Percentiles rank a stretch among this genome's conserved stretches.
phyloP scores from a whole-genome alignment of 2,113 vertebrate genomes.

The Pyrgilauda ruficollis region DNA sequence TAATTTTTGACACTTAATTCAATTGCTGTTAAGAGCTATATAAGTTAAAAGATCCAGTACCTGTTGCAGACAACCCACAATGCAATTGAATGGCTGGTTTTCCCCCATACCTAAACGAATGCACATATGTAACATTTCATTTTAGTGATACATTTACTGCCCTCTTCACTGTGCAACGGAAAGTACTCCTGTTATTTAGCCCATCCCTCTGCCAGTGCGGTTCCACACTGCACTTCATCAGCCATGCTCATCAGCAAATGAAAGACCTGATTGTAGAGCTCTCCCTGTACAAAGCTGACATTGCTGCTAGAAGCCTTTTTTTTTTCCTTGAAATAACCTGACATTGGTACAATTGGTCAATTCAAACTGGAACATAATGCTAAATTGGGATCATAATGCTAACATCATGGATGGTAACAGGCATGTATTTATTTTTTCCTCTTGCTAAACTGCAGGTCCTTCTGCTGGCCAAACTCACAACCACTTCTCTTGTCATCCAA shows the following conservation, averaged over 20 bases:
- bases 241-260: constrained; percentile 28
- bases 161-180: neutral
- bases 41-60: neutral
- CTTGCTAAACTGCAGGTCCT: neutral
- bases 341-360: neutral
- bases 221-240: constrained; percentile 24
- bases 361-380: neutral
- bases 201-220: neutral
- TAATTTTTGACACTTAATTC: neutral
- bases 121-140: neutral
- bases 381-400: neutral
- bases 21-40: rapidly evolving
- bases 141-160: neutral
- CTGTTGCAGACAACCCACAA: neutral
- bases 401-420: neutral
- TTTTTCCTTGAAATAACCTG: neutral
- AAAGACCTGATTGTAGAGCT: constrained; percentile 47
- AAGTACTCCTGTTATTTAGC: neutral
- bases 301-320: neutral
- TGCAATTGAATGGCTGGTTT: neutral
- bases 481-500: neutral
- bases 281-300: neutral
- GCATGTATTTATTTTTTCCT: neutral
- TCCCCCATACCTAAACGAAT: neutral
- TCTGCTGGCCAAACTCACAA: neutral